A percentile compares a stretch with the other conserved stretches of the same genome.
Conservation (phyloP, 2,113 vertebrate species). For the Zosterops japonicus region DNA sequence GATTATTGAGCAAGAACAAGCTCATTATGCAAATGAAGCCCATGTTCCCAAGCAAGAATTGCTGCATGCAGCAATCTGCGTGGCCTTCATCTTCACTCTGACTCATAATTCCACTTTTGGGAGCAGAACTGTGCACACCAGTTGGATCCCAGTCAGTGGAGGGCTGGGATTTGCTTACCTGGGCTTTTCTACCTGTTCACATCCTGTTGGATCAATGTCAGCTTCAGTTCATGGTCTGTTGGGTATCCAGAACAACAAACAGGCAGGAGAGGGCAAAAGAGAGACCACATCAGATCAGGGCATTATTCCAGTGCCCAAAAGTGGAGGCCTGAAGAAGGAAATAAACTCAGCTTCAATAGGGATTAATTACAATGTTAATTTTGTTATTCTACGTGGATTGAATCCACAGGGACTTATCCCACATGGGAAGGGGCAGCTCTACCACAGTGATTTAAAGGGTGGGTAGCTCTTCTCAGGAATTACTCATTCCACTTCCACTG, state of each 20-base stretch:
- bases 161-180: not conserved
- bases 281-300: not conserved
- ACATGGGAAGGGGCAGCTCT: not conserved
- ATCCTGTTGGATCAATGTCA: not conserved
- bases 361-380: not conserved
- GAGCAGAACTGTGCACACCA: not conserved
- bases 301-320: not conserved
- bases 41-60: not conserved
- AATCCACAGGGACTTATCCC: fast-evolving
- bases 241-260: not conserved
- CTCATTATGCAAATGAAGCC: not conserved
- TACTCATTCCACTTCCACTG: not conserved
- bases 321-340: not conserved
- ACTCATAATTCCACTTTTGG: not conserved
- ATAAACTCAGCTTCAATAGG: not conserved
- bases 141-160: not conserved
- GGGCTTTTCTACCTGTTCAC: not conserved
- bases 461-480: not conserved
- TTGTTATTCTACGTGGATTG: not conserved
- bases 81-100: not conserved
- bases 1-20: not conserved
- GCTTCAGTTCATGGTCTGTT: not conserved
- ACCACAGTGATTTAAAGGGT: not conserved
- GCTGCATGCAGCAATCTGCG: fast-evolving
- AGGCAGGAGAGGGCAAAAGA: not conserved